Conservation (phyloP, 2,888 invertebrate genomes). For the Carpatolechia fugitivella region DNA sequence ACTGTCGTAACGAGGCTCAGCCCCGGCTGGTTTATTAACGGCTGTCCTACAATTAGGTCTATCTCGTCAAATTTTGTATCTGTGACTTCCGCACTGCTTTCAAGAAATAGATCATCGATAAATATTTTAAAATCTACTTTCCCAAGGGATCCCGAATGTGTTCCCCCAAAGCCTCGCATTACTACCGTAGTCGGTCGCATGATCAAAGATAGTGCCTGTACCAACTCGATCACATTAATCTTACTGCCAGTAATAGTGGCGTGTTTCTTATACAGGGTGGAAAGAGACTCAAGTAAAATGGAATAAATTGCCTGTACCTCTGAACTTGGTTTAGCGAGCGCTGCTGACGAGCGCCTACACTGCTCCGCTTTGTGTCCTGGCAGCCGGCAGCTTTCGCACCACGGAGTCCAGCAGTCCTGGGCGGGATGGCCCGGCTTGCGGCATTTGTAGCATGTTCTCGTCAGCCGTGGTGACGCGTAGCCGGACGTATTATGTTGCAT, state of each 20-base stretch:
- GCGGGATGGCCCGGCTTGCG: slow-evolving; percentile 23
- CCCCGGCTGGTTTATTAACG: slow-evolving; percentile 17
- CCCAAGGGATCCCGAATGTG: slow-evolving; percentile 11
- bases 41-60: slow-evolving; percentile 17
- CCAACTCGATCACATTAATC: slow-evolving; percentile 12
- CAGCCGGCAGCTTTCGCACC: slow-evolving; percentile 23
- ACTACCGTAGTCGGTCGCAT: slow-evolving; percentile 5
- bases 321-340: slow-evolving; percentile 1
- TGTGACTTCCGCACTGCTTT: slow-evolving; percentile 4
- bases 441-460: slow-evolving; percentile 23
- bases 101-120: slow-evolving; percentile 7
- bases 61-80: neutral
- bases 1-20: slow-evolving; percentile 14
- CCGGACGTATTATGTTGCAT: neutral
- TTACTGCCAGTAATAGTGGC: slow-evolving; percentile 22
- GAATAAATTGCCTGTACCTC: slow-evolving; percentile 16
- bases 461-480: neutral
- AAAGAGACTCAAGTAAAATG: slow-evolving; percentile 1
- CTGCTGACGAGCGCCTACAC: slow-evolving; percentile 19
- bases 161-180: slow-evolving; percentile 23
- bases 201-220: slow-evolving; percentile 11
- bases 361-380: slow-evolving; percentile 18
- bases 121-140: neutral
- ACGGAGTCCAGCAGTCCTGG: slow-evolving; percentile 15
- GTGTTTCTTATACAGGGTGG: slow-evolving; percentile 13